Evolutionary conservation across 2,888 invertebrate genomes (phyloP).

Genomic region (Lasioglossum calceatum): DNA sequence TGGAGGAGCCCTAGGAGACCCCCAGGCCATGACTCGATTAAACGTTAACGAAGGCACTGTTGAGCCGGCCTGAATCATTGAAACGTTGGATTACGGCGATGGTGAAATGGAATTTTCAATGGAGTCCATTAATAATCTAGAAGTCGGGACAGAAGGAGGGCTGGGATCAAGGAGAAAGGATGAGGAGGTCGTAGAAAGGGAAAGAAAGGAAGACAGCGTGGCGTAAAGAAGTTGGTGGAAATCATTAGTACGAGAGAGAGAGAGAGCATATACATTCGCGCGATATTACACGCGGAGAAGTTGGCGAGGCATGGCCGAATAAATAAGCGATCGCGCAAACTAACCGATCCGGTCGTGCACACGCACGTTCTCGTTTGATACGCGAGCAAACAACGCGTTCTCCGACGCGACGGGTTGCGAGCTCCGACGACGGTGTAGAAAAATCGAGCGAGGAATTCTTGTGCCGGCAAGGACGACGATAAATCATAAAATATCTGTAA

Average conservation of each 20-base stretch:
- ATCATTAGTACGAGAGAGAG: background rate
- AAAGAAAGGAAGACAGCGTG: constrained; percentile 1
- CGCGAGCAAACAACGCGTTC: background rate
- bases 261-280: background rate
- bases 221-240: constrained; percentile 3
- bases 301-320: constrained; percentile 29
- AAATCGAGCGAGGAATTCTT: constrained; percentile 63
- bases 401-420: constrained; percentile 4
- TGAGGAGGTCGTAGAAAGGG: constrained; percentile 12
- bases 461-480: constrained; percentile 66
- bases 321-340: constrained; percentile 49
- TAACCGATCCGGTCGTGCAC: constrained; percentile 46
- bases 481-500: constrained; percentile 70
- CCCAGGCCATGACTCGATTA: background rate
- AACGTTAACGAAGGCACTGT: constrained; percentile 36
- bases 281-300: constrained; percentile 24
- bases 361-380: constrained; percentile 27
- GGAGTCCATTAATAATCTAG: constrained; percentile 4
- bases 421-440: constrained; percentile 20
- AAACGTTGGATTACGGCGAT: constrained; percentile 17
- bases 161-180: background rate
- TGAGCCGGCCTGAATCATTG: background rate
- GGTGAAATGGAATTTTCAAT: constrained; percentile 36
- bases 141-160: background rate
- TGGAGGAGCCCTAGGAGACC: background rate